Base-by-base conservation (phyloP, 2,888 invertebrate species). In the Linnaemya vulpina region DNA sequence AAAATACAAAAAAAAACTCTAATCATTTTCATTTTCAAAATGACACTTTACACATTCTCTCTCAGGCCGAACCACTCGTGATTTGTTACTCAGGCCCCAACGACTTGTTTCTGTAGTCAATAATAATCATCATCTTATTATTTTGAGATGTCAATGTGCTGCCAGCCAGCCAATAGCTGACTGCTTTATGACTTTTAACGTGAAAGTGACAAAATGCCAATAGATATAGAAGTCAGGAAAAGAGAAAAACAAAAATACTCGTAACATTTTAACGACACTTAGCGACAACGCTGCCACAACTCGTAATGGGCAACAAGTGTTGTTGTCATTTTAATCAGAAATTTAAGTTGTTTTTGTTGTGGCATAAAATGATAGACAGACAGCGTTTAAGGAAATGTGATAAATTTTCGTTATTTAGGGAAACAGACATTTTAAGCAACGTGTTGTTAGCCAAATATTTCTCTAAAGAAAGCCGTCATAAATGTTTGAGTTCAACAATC, bases 201-300 rank as follows among this genome's bases (percentile, higher is more conserved):
- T 89, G 89, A 89, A 89, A 89, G 89, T 89, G 89, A 89, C 89
- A 86, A 85, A n/a, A 86, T 83, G 71, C 74, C 83, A 73, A 68
- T 70, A 71, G 82, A 76, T 53, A 71, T 71, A 20, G 49, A 78
- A 67, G 55, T 53, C 74, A 68, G 68, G 79, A 77, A 11, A 68
- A 60, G 5, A 30, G 5, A 30, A 30, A 2, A 30, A 2, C 5
- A 30, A 30, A 77, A 51, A 15, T 68, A 75, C 60, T 70, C 76
- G 75, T 30, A 83, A 25, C 62, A 62, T 67, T 40, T 49, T 67
- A 40, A 74, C 25, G 20, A 67, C 70, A 77, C 76, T 77, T 68
- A 30, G 3, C 5, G n/a, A 58, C 58, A 58, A 30, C 58, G 58
- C 15, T 70, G 25, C 35, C 20, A 46, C 25, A 51, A 38, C 40